Evolutionary conservation across 2,797 vertebrate species (phyloP).

Genomic region (Meda fulgida): DNA sequence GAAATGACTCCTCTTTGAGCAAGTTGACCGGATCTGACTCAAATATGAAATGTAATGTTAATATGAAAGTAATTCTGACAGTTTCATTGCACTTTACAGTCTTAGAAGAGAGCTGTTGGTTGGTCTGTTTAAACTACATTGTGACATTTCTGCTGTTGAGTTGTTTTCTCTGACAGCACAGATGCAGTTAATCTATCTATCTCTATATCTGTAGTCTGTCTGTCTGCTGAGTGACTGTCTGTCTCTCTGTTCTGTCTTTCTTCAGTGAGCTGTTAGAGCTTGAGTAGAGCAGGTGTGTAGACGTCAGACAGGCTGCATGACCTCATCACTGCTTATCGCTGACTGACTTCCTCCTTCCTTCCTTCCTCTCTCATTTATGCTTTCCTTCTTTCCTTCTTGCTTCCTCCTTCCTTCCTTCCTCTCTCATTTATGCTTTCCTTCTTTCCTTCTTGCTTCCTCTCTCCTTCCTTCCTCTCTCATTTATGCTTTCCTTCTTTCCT

Average conservation of each 20-base stretch:
- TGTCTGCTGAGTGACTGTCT: conserved; percentile 79
- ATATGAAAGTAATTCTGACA: too few relatives aligned
- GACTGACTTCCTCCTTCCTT: conserved; percentile 43
- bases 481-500: background rate
- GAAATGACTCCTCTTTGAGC: too few relatives aligned
- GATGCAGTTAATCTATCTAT: background rate
- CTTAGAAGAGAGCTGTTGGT: background rate
- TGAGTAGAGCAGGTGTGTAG: conserved; percentile 84
- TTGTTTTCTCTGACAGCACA: background rate
- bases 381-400: conserved; percentile 23
- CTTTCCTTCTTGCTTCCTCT: background rate
- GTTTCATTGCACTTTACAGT: too few relatives aligned
- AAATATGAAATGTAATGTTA: background rate
- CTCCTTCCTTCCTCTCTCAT: conserved; percentile 42
- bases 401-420: background rate
- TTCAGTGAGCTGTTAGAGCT: conserved; percentile 84
- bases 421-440: too few relatives aligned
- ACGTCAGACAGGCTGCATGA: conserved; percentile 81
- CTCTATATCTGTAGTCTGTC: conserved; percentile 75
- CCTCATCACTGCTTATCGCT: conserved; percentile 40
- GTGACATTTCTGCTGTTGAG: too few relatives aligned
- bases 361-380: conserved; percentile 7
- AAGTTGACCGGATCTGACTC: background rate
- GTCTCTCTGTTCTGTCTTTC: conserved; percentile 83
- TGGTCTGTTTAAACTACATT: too few relatives aligned